Evolutionary conservation across 2,888 invertebrate species (phyloP).

Genomic region (Cheiracanthium punctorium): DNA sequence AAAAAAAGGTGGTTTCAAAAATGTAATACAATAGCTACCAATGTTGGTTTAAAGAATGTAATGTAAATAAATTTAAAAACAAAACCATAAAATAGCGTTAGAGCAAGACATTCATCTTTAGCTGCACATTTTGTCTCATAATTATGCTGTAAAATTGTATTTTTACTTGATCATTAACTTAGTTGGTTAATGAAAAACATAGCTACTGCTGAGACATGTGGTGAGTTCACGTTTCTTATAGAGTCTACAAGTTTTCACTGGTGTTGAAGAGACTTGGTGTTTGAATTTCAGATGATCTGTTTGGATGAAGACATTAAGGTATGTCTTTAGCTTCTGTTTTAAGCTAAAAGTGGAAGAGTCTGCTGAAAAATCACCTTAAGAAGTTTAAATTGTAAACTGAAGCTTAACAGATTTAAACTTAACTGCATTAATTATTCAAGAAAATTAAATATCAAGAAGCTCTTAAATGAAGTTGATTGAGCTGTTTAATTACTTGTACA

Average conservation of each 20-base stretch:
- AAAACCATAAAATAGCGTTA: too few species aligned
- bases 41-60: too few species aligned
- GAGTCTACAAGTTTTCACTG: constrained; percentile 19
- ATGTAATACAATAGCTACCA: too few species aligned
- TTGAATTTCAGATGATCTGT: background rate
- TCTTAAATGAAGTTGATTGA: background rate
- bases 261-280: constrained; percentile 28
- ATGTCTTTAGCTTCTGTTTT: constrained; percentile 67
- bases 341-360: constrained; percentile 47
- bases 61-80: too few species aligned
- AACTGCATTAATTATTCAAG: background rate
- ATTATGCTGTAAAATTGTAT: too few species aligned
- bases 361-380: constrained; percentile 9
- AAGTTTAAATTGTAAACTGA: background rate
- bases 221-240: constrained; percentile 24
- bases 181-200: too few species aligned
- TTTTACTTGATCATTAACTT: too few species aligned
- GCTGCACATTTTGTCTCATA: too few species aligned
- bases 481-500: background rate
- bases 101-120: too few species aligned
- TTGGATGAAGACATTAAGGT: constrained; percentile 44
- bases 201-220: too few species aligned
- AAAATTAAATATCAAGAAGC: constrained; percentile 7
- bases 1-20: too few species aligned
- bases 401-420: background rate